phyloP scores from a whole-genome alignment of 30 jellyfish, hydroid and myxozoan genomes.

The Catostylus mosaicus region DNA sequence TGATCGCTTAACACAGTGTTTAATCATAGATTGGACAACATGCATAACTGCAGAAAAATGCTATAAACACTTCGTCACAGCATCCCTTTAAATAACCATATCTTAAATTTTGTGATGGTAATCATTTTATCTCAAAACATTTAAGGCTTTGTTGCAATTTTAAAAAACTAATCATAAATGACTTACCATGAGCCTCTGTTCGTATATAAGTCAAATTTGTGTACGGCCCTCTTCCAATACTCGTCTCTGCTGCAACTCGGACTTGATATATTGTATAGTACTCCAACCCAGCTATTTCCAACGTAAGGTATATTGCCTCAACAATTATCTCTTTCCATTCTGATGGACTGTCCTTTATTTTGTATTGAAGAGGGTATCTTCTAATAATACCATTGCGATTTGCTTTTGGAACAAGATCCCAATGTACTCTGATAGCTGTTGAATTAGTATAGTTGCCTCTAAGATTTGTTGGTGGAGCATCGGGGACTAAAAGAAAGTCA shows the following conservation, averaged over 20 bases:
- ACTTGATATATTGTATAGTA: slow-evolving; percentile 1
- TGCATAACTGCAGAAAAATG: too few species aligned
- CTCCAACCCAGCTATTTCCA: background rate
- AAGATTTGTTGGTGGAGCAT: slow-evolving; percentile 20
- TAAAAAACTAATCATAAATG: too few species aligned
- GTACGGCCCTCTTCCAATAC: slow-evolving; percentile 3
- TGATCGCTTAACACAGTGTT: too few species aligned
- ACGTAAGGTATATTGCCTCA: background rate
- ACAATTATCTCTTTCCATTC: background rate
- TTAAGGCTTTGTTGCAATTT: too few species aligned
- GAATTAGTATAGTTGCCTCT: slow-evolving; percentile 14
- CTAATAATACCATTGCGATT: slow-evolving; percentile 38
- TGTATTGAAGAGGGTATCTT: slow-evolving; percentile 22
- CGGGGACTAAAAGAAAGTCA: slow-evolving; percentile 28
- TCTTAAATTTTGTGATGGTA: too few species aligned
- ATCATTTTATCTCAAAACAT: too few species aligned
- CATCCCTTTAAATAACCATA: too few species aligned
- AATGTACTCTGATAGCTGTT: slow-evolving; percentile 24
- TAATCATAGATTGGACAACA: too few species aligned
- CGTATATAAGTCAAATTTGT: background rate
- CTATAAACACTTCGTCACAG: too few species aligned
- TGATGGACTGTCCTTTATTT: background rate
- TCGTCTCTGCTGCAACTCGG: slow-evolving; percentile 4
- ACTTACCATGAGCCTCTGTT: slow-evolving; percentile 11
- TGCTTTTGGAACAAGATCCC: slow-evolving; percentile 38